Percentiles rank a stretch among this genome's conserved stretches.
phyloP scores from a whole-genome alignment of 2,113 vertebrate genomes.

The Gulo gulo region DNA sequence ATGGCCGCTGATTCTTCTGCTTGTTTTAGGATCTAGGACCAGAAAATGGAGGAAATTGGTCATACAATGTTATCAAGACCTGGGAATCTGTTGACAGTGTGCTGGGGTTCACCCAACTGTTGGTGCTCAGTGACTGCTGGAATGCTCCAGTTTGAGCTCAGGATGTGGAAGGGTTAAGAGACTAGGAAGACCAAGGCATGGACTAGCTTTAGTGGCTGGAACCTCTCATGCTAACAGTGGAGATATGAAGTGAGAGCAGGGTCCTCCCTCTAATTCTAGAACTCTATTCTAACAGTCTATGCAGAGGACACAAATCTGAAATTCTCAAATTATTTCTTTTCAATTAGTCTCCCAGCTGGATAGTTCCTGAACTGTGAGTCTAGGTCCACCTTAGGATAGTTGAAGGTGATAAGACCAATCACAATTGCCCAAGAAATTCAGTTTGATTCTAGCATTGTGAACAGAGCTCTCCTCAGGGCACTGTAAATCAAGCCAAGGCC shows the following conservation, averaged over 20 bases:
- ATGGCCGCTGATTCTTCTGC: background rate
- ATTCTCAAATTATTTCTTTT: conserved; percentile 1
- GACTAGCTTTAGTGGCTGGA: background rate
- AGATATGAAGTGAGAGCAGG: background rate
- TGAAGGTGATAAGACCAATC: background rate
- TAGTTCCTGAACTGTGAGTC: background rate
- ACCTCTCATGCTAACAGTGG: background rate
- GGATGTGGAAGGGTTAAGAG: background rate
- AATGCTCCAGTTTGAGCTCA: background rate
- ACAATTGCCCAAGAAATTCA: conserved; percentile 15
- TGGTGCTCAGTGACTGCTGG: background rate
- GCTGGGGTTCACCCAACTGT: background rate
- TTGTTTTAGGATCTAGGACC: background rate
- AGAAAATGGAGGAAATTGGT: background rate
- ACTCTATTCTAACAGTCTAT: background rate
- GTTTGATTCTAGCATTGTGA: background rate
- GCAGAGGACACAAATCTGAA: background rate
- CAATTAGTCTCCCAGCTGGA: background rate
- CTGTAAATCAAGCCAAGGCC: background rate
- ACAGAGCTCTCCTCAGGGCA: background rate
- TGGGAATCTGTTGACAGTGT: background rate
- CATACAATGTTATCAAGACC: background rate
- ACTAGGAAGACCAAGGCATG: background rate
- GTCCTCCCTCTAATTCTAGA: background rate
- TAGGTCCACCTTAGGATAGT: background rate